A percentile compares a stretch with the other conserved stretches of the same genome.
phyloP scores from a whole-genome alignment of 1,140 invertebrate species.

The Brachionus angularis region DNA sequence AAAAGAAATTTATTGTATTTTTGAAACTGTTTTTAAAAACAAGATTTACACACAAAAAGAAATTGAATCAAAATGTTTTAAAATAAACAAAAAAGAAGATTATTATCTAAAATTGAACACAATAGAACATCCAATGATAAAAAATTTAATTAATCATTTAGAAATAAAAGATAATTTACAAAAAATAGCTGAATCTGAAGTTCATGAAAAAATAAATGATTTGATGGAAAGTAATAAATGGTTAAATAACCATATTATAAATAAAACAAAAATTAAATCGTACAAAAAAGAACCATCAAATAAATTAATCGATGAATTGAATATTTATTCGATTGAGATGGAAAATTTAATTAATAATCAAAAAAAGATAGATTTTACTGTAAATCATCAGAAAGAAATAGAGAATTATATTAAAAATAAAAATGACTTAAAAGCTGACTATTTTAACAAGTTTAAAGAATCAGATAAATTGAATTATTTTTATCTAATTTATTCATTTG shows the following conservation, averaged over 20 bases:
- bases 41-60: background rate
- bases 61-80: conserved; percentile 17
- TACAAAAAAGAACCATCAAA: background rate
- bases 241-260: background rate
- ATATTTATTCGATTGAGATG: conserved; percentile 16
- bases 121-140: background rate
- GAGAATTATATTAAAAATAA: no score
- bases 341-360: background rate
- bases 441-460: no score
- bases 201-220: no score
- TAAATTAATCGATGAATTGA: background rate
- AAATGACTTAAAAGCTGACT: no score
- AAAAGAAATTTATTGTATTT: background rate
- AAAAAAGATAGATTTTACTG: background rate
- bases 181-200: no score
- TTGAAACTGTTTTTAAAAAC: background rate
- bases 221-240: conserved; percentile 1
- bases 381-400: no score
- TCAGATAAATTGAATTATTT: no score
- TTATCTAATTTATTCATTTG: no score
- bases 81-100: background rate
- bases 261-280: background rate
- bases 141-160: background rate
- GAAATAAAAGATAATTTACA: no score
- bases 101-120: background rate